Evolutionary conservation across 2,888 invertebrate species (phyloP).

Genomic region (Miltochrista miniata): DNA sequence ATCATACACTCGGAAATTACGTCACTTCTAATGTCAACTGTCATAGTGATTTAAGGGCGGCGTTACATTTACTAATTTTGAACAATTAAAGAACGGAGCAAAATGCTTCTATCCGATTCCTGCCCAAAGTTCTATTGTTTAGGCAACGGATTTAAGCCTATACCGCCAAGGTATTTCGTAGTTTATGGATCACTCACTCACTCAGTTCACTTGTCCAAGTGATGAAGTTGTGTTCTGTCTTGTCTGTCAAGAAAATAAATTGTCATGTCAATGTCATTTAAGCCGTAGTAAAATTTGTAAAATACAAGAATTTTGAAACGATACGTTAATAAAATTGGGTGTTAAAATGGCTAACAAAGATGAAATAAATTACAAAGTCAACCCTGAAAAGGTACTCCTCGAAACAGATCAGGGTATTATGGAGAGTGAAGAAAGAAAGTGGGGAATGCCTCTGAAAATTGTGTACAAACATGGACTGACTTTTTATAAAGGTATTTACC

Average conservation of each 20-base stretch:
- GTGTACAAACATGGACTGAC: conserved; percentile 94
- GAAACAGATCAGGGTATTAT: conserved; percentile 79
- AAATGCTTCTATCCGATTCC: no score
- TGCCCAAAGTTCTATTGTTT: no score
- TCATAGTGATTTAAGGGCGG: no score
- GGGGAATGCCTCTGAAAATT: conserved; percentile 89
- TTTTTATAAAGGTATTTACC: conserved; percentile 94
- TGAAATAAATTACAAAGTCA: conserved; percentile 60
- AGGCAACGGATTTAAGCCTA: no score
- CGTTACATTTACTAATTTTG: no score
- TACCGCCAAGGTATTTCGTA: no score
- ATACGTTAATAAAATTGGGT: conserved; percentile 17
- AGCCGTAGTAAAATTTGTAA: conserved; percentile 17
- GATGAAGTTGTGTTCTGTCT: no score
- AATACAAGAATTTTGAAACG: conserved; percentile 8
- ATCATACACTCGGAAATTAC: no score
- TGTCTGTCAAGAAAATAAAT: conserved; percentile 2
- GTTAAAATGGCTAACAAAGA: conserved; percentile 57
- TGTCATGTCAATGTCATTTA: conserved; percentile 11
- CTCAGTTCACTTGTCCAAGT: no score
- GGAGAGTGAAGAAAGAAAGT: conserved; percentile 82
- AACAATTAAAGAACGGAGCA: no score
- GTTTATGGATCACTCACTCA: no score
- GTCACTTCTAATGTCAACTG: no score
- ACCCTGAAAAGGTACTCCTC: conserved; percentile 68